These are phyloP conservation scores for Drosophila mimica DNA, from an alignment of 2,888 invertebrate genomes.

Conservation along the genomic window DNA sequence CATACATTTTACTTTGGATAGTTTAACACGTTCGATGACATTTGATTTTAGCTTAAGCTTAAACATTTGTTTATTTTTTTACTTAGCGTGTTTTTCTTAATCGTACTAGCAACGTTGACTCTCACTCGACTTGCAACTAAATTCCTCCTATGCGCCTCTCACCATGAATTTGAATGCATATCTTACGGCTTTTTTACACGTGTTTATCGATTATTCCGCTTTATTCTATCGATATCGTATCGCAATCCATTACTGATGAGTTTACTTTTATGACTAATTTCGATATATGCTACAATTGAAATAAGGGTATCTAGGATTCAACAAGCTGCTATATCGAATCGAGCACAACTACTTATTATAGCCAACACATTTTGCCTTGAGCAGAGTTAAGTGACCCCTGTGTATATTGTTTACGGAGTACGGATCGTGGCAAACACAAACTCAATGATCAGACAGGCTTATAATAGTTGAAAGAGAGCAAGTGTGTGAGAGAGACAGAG, in stretches of 20 bases:
- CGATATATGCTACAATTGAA: not conserved
- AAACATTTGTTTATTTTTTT: not conserved
- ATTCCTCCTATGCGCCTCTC: not conserved
- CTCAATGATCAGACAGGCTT: not conserved
- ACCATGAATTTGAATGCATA: too few species aligned
- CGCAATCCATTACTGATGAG: too few species aligned
- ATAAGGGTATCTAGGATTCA: not conserved
- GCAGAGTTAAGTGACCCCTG: constrained; percentile 5
- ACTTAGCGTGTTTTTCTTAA: not conserved
- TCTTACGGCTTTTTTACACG: too few species aligned
- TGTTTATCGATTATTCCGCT: not conserved
- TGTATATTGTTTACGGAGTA: not conserved
- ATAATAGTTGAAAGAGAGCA: not conserved
- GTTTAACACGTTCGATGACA: not conserved
- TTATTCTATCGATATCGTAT: not conserved
- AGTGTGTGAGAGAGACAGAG: not conserved
- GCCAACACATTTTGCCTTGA: constrained; percentile 8
- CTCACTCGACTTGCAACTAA: not conserved
- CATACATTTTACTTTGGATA: too few species aligned
- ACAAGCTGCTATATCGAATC: not conserved
- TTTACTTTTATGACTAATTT: not conserved
- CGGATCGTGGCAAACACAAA: not conserved
- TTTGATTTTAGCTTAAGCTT: not conserved
- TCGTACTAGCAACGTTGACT: not conserved
- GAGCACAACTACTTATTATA: constrained; percentile 2